Percentiles rank a stretch among this genome's conserved stretches.
Conservation (phyloP, 2,113 vertebrate genomes). For the Paedocypris sp. region DNA sequence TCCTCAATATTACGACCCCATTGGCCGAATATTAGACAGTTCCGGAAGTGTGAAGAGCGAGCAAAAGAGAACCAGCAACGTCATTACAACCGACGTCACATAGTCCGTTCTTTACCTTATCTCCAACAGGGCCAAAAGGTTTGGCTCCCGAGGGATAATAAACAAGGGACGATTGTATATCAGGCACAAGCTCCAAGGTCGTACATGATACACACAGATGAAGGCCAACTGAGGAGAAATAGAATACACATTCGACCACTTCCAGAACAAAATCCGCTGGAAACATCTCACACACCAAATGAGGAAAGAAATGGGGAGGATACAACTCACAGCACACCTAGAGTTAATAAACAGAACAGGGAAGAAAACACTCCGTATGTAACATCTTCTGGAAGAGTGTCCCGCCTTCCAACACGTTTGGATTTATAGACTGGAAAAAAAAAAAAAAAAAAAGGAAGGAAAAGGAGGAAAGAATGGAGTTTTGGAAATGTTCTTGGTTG, state of each 20-base stretch:
- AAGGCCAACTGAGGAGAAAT: conserved; percentile 10
- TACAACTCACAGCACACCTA: too few species aligned
- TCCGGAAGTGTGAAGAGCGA: background rate
- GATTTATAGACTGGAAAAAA: too few species aligned
- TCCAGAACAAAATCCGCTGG: background rate
- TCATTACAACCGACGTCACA: conserved; percentile 6
- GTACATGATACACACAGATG: conserved; percentile 17
- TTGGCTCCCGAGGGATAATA: conserved; percentile 20
- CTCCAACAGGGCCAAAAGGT: conserved; percentile 7
- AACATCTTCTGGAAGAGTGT: too few species aligned
- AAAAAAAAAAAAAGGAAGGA: too few species aligned
- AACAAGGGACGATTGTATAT: conserved; percentile 3
- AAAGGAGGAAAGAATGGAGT: too few species aligned
- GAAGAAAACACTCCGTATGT: too few species aligned
- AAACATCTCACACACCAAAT: background rate
- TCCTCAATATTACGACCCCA: background rate
- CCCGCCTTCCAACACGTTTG: too few species aligned
- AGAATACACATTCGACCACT: background rate
- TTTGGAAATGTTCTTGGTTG: too few species aligned
- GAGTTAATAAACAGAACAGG: too few species aligned
- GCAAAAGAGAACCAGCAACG: conserved; percentile 18
- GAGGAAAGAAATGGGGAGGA: too few species aligned
- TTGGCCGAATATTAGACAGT: background rate
- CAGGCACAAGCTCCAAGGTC: conserved; percentile 9
- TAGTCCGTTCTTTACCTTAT: background rate